A percentile compares a stretch with the other conserved stretches of the same genome.
Evolutionary conservation across 2,888 invertebrate genomes (phyloP).

Genomic region (Drosophila mimetica): DNA sequence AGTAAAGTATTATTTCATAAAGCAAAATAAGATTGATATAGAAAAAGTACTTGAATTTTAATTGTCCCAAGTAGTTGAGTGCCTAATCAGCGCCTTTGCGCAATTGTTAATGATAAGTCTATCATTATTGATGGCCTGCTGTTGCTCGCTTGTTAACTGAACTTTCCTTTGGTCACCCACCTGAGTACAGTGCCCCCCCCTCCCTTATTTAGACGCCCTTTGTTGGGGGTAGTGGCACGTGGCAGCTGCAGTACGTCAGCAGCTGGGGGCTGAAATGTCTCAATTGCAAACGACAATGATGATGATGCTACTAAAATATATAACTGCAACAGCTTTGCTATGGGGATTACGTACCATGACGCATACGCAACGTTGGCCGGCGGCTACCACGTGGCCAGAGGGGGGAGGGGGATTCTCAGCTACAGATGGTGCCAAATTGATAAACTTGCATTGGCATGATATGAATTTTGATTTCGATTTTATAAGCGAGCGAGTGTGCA

Average conservation of each 20-base stretch:
- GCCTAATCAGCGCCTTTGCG: slow-evolving; percentile 1
- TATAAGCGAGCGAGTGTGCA: slow-evolving; percentile 12
- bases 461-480: slow-evolving; percentile 50
- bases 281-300: slow-evolving; percentile 16
- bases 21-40: not conserved
- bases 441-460: slow-evolving; percentile 45
- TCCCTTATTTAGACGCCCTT: too few relatives aligned
- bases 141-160: not conserved
- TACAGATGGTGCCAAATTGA: slow-evolving; percentile 39
- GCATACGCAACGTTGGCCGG: slow-evolving; percentile 46
- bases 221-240: too few relatives aligned
- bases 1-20: too few relatives aligned
- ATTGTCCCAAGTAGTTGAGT: not conserved
- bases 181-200: too few relatives aligned
- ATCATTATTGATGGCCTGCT: slow-evolving; percentile 12
- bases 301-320: slow-evolving; percentile 17
- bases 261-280: slow-evolving; percentile 5
- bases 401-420: not conserved
- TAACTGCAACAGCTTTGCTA: slow-evolving; percentile 28
- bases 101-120: slow-evolving; percentile 7
- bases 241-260: slow-evolving; percentile 23
- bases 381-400: slow-evolving; percentile 19
- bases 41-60: not conserved
- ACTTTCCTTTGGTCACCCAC: not conserved
- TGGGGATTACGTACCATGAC: slow-evolving; percentile 44